Percentiles rank a stretch among this genome's conserved stretches.
These are phyloP conservation scores for Callitettix versicolor DNA, from an alignment of 1,140 invertebrate genomes.

Conservation along the genomic window DNA sequence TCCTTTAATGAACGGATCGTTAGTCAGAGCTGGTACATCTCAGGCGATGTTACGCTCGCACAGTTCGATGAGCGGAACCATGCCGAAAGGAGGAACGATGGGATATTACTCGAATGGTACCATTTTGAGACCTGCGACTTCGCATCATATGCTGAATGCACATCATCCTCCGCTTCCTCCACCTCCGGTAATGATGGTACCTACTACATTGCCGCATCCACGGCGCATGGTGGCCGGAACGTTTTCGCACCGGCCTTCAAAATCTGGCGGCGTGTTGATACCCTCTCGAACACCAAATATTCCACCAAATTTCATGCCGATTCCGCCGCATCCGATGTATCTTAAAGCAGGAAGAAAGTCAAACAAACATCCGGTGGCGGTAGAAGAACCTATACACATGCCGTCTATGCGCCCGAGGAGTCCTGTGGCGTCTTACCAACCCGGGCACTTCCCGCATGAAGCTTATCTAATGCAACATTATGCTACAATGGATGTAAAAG, in stretches of 20 bases:
- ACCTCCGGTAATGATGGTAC: slow-evolving; percentile 26
- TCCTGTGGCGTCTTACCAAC: slow-evolving; percentile 48
- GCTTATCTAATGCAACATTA: slow-evolving; percentile 48
- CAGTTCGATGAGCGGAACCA: slow-evolving; percentile 29
- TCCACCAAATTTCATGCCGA: slow-evolving; percentile 31
- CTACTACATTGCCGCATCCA: slow-evolving; percentile 27
- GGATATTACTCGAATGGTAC: slow-evolving; percentile 29
- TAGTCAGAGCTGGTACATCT: slow-evolving; percentile 27
- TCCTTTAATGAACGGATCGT: slow-evolving; percentile 34
- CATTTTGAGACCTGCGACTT: slow-evolving; percentile 26
- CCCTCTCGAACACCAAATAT: slow-evolving; percentile 18
- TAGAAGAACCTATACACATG: slow-evolving; percentile 51
- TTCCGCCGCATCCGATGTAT: slow-evolving; percentile 33
- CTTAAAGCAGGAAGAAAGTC: slow-evolving; percentile 29
- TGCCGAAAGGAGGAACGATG: slow-evolving; percentile 29
- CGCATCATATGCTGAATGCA: slow-evolving; percentile 19
- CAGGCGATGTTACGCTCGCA: slow-evolving; percentile 16
- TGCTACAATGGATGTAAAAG: slow-evolving; percentile 37
- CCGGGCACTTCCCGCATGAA: slow-evolving; percentile 48
- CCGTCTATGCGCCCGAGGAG: slow-evolving; percentile 44
- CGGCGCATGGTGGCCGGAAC: slow-evolving; percentile 24
- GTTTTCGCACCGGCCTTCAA: slow-evolving; percentile 29
- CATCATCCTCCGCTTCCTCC: slow-evolving; percentile 23
- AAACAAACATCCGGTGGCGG: slow-evolving; percentile 29
- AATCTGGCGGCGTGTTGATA: slow-evolving; percentile 20